Percentiles rank a stretch among this genome's conserved stretches.
These are phyloP conservation scores for Myripristis jacobus DNA, from an alignment of 2,797 vertebrate species.

Conservation along the genomic window DNA sequence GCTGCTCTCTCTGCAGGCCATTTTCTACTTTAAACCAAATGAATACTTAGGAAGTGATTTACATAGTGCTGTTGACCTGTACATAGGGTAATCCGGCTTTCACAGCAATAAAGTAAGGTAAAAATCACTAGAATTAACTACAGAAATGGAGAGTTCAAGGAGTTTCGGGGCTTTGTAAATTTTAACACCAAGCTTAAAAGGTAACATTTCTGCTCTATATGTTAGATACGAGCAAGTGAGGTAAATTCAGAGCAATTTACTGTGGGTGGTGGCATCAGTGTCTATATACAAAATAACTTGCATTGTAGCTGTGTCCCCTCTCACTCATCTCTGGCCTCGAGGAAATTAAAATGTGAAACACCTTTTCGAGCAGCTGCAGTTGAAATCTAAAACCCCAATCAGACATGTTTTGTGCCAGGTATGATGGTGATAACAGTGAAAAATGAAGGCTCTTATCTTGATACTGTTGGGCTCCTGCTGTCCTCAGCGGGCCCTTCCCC, in stretches of 20 bases:
- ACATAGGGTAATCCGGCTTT: neutral
- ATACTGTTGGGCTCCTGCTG: neutral
- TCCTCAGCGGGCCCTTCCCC: neutral
- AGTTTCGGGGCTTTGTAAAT: too few relatives aligned
- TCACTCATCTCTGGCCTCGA: neutral
- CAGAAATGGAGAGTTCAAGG: too few relatives aligned
- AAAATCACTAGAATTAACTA: too few relatives aligned
- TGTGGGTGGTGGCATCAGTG: too few relatives aligned
- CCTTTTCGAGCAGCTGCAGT: neutral
- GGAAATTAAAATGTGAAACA: neutral
- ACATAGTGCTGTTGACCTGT: neutral
- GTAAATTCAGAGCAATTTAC: too few relatives aligned
- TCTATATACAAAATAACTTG: too few relatives aligned
- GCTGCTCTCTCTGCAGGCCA: neutral
- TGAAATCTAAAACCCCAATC: neutral
- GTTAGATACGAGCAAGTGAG: too few relatives aligned
- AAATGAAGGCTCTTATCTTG: neutral
- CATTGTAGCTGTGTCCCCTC: neutral
- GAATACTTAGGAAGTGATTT: slow-evolving; percentile 16
- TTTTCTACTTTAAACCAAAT: neutral
- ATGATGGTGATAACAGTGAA: neutral
- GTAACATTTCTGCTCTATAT: too few relatives aligned
- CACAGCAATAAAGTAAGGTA: neutral
- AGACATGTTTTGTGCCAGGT: neutral
- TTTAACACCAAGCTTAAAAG: too few relatives aligned